Conservation (phyloP, 2,113 vertebrate species). For the Pteruthius melanotis region DNA sequence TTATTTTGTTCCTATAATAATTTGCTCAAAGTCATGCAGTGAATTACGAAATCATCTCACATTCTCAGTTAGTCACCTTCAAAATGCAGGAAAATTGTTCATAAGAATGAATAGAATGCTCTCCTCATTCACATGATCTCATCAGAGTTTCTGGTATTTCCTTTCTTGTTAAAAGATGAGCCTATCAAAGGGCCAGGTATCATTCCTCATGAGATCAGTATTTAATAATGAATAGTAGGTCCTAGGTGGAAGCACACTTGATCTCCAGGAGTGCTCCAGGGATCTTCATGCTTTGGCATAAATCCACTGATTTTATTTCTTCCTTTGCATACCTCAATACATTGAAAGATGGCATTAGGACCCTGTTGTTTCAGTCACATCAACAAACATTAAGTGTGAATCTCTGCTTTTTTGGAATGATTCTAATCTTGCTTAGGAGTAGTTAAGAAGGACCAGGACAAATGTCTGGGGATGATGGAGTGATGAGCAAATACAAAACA, state of each 20-base stretch:
- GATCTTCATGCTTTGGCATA: neutral
- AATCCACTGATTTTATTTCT: neutral
- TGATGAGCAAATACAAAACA: neutral
- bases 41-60: neutral
- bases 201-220: neutral
- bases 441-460: neutral
- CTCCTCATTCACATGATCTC: neutral
- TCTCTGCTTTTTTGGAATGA: neutral
- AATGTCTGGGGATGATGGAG: neutral
- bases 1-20: neutral
- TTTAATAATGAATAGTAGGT: neutral
- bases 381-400: neutral
- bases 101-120: neutral
- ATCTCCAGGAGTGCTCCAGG: neutral
- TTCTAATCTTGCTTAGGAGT: neutral
- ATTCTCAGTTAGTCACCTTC: neutral
- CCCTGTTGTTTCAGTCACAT: neutral
- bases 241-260: neutral
- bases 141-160: neutral
- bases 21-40: neutral
- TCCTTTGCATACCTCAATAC: neutral
- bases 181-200: neutral
- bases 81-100: neutral
- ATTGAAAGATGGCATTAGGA: neutral
- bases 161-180: neutral